Evolutionary conservation across 2,888 invertebrate genomes (phyloP).

Genomic region (Xanthorhoe designata): DNA sequence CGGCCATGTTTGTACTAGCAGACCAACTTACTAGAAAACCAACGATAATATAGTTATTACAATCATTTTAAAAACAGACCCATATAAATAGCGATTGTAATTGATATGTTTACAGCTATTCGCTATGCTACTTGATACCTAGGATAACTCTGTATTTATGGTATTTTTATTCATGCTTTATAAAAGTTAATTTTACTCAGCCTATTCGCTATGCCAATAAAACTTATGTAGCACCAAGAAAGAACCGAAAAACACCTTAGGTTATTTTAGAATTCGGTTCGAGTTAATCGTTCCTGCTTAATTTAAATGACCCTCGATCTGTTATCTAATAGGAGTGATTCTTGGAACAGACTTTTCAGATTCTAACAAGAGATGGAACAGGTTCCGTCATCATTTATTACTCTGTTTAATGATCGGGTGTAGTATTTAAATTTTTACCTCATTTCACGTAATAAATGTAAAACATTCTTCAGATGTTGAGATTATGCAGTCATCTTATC

Average conservation of each 20-base stretch:
- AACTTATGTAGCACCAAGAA: background rate
- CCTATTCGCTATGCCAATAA: background rate
- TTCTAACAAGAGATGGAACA: slow-evolving; percentile 62
- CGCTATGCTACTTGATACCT: too few species aligned
- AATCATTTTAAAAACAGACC: too few species aligned
- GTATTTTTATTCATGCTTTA: background rate
- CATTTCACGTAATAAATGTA: slow-evolving; percentile 41
- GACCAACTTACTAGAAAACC: too few species aligned
- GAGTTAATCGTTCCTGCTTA: slow-evolving; percentile 68
- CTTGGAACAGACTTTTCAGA: slow-evolving; percentile 69
- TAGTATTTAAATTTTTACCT: slow-evolving; percentile 57
- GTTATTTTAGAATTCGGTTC: slow-evolving; percentile 29
- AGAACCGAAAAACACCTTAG: background rate
- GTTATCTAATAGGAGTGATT: slow-evolving; percentile 78
- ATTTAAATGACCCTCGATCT: slow-evolving; percentile 73
- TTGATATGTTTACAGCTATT: too few species aligned
- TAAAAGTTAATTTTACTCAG: background rate
- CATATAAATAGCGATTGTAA: too few species aligned
- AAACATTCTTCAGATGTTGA: slow-evolving; percentile 41
- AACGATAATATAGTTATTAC: too few species aligned
- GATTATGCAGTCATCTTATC: slow-evolving; percentile 27
- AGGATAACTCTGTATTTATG: background rate
- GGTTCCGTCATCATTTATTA: slow-evolving; percentile 67
- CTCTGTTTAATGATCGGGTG: slow-evolving; percentile 64
- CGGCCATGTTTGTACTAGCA: too few species aligned